Conservation (phyloP, 1,140 invertebrate species). For the Holcopasites calliopsidis region DNA sequence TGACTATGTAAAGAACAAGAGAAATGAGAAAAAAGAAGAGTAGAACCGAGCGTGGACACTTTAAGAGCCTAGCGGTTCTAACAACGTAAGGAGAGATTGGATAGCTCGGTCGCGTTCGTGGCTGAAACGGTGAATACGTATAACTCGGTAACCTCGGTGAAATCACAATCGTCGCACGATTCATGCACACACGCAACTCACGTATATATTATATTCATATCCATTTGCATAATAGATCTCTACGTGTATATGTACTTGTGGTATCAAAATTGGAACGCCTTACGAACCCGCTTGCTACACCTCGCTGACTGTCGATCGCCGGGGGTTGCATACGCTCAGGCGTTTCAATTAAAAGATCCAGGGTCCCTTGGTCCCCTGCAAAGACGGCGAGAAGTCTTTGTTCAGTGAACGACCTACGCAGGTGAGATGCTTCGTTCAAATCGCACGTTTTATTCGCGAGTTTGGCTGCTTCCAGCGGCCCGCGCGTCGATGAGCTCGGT, state of each 20-base stretch:
- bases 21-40: not conserved
- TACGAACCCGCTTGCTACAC: conserved; percentile 29
- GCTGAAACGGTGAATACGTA: conserved; percentile 67
- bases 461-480: conserved; percentile 18
- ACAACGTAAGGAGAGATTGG: conserved; percentile 68
- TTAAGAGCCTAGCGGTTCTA: conserved; percentile 64
- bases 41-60: conserved; percentile 38
- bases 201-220: conserved; percentile 58
- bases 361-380: not conserved
- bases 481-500: conserved; percentile 11
- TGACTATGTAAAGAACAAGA: conserved; percentile 19
- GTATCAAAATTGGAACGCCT: conserved; percentile 47
- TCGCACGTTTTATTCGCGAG: conserved; percentile 16
- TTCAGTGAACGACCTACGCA: conserved; percentile 1
- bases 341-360: not conserved
- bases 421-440: conserved; percentile 4
- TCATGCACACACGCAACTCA: conserved; percentile 29
- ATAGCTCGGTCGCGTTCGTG: conserved; percentile 50
- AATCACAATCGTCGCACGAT: conserved; percentile 75
- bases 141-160: conserved; percentile 78
- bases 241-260: conserved; percentile 26
- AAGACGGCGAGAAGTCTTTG: not conserved
- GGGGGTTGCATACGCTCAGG: conserved; percentile 13
- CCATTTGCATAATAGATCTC: conserved; percentile 30
- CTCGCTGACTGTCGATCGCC: conserved; percentile 48